A percentile compares a stretch with the other conserved stretches of the same genome.
Conservation (phyloP, 2,888 invertebrate species). For the Petrophora chlorosata region DNA sequence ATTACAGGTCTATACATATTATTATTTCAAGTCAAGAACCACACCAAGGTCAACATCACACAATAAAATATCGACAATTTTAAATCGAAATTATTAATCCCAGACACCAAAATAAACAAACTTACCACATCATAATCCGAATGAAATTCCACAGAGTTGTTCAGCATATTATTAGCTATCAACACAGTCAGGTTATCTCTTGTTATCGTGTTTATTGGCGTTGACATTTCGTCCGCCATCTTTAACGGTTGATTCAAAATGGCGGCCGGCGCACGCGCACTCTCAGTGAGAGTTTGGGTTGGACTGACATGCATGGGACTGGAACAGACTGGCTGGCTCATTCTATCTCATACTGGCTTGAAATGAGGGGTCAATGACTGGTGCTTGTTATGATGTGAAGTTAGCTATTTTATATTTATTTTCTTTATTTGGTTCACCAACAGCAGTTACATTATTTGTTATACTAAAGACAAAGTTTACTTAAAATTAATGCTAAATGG, state of each 20-base stretch:
- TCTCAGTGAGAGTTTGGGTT: not conserved
- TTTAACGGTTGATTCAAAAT: constrained; percentile 35
- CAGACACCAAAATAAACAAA: too few species aligned
- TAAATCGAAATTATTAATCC: not conserved
- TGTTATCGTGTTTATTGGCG: constrained; percentile 61
- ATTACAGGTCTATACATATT: too few species aligned
- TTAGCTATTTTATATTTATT: too few species aligned
- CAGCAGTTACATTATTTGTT: too few species aligned
- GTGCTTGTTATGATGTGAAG: too few species aligned
- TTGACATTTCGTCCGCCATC: constrained; percentile 57
- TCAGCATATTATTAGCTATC: constrained; percentile 63
- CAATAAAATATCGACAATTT: not conserved
- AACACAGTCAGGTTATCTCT: constrained; percentile 60
- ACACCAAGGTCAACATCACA: not conserved
- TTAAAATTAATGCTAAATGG: too few species aligned
- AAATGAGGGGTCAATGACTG: too few species aligned
- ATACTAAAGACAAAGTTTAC: too few species aligned
- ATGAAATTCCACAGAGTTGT: constrained; percentile 58
- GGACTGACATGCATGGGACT: constrained; percentile 18
- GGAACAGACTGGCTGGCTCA: not conserved
- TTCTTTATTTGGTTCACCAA: too few species aligned
- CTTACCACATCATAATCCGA: constrained; percentile 55
- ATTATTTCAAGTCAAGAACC: too few species aligned
- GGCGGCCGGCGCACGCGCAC: constrained; percentile 25
- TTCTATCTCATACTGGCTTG: too few species aligned